Evolutionary conservation across 2,797 vertebrate species (phyloP), one percentile per base, ranked within the genome.

Genomic region (Channa striata): DNA sequence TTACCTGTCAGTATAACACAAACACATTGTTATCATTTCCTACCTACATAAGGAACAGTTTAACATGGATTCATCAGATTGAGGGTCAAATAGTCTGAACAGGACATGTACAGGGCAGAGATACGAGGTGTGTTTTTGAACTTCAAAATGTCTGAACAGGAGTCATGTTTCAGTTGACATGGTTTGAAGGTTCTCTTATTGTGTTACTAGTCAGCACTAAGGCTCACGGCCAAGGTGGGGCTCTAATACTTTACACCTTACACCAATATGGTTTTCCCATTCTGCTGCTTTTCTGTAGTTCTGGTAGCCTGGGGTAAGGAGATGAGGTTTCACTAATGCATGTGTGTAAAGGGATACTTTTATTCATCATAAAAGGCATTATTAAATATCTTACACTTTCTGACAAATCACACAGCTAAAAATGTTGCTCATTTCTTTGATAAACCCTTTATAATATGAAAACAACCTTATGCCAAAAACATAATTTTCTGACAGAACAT

Each of bases 261-360:
- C n/a, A n/a, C n/a, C n/a, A n/a, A 4, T 59, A 49, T 37, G 40
- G 2, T 21, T 33, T 33, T 37, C 19, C 8, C n/a, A 8, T 19
- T 33, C 52, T 48, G 14, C 20, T 6, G n/a, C 20, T 53, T 49
- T 68, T 47, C 36, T 68, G 73, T 16, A 42, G 42, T 34, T 44
- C 7, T n/a, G 47, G 17, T 19, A 6, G 37, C 69, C 62, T 11
- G 61, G 65, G 75, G 75, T 43, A 54, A 36, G 11, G 21, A 56
- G 59, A 72, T 30, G 30, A 52, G 25, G 51, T 46, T 75, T 50
- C 81, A 74, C 67, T 20, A 44, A 6, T 40, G 19, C 60, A 34
- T 14, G 11, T 7, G 23, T 30, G 12, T 46, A 21, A 36, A 30
- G n/a, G n/a, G 33, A 3, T 33, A 25, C 46, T 19, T 17, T 50